Base-by-base conservation (phyloP, 2,113 vertebrate species). In the Sylvia atricapilla region DNA sequence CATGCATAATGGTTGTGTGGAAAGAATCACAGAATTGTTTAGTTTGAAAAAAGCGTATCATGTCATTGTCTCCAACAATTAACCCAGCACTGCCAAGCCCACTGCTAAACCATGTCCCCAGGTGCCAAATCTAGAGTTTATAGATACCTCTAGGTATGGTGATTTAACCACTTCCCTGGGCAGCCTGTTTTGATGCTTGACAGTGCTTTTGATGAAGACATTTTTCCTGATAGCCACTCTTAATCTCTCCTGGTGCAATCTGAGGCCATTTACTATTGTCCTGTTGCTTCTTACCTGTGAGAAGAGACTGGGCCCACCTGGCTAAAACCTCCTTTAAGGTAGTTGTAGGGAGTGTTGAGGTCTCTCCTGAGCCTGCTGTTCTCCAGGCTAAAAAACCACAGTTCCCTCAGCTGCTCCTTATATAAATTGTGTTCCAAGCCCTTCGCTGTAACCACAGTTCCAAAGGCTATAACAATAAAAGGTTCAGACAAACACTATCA, bases 261-360 rank as follows among this genome's bases (percentile, higher is more conserved):
- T 88, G 23, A 67, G 20, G 14, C 41, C 1, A 3, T 62, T 88
- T 73, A 8, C 15, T 55, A 2, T 60, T 49, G 39, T 62, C 35
- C 39, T 88, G 0, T 56, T 0, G 0, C 25, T 47, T 50, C 44
- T 16, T 67, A 35, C 7, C 31, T 59, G 21, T 23, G 37, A 64
- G 28, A 64, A 35, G 50, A 76, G 28, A 39, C 10, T 8, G 17
- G 19, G 5, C 7, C 8, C 49, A 31, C 37, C 33, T 52, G 15
- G 12, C 43, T 64, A 41, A 23, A 70, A 6, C 15, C 18, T 74
- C n/a, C 30, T 47, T 28, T 55, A 25, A 28, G 37, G 21, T 11
- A 13, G 20, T 9, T 50, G 35, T 52, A 80, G 67, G 43, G 50
- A 25, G 5, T 28, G 2, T 12, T 74, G 31, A 31, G 14, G 55